Evolutionary conservation across 2,888 invertebrate species (phyloP).

Genomic region (Chironomus tentans): DNA sequence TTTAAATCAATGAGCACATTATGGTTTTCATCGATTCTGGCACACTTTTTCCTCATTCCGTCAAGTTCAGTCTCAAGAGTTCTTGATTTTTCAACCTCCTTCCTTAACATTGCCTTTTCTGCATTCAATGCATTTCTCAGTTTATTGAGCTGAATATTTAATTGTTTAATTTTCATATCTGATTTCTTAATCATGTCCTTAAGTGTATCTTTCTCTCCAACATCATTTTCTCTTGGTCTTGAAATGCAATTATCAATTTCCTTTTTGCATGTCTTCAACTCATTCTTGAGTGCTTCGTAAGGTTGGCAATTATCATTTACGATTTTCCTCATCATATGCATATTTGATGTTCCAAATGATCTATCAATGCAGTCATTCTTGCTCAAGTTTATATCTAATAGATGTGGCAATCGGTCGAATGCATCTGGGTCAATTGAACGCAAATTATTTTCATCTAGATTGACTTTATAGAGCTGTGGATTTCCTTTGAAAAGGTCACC

Average conservation of each 20-base stretch:
- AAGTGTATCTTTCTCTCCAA: background rate
- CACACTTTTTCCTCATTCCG: background rate
- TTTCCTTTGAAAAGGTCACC: background rate
- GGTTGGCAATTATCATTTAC: background rate
- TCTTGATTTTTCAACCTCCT: background rate
- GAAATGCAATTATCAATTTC: background rate
- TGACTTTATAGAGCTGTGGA: background rate
- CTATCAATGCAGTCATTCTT: constrained; percentile 4
- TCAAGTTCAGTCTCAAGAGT: background rate
- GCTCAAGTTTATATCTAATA: background rate
- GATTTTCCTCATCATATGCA: background rate
- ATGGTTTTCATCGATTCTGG: background rate
- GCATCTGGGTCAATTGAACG: background rate
- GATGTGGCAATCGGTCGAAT: background rate
- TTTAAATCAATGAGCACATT: background rate
- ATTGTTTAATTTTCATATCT: background rate
- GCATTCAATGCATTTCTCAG: background rate
- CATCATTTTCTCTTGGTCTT: background rate
- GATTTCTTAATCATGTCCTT: background rate
- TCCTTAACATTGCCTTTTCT: background rate
- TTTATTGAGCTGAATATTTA: background rate
- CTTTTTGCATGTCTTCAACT: background rate
- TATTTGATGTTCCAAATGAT: background rate
- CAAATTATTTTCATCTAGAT: background rate
- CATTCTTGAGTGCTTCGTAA: background rate